A percentile compares a stretch with the other conserved stretches of the same genome.
Conservation (phyloP, 2,113 vertebrate genomes). For the Meleagris gallopavo region DNA sequence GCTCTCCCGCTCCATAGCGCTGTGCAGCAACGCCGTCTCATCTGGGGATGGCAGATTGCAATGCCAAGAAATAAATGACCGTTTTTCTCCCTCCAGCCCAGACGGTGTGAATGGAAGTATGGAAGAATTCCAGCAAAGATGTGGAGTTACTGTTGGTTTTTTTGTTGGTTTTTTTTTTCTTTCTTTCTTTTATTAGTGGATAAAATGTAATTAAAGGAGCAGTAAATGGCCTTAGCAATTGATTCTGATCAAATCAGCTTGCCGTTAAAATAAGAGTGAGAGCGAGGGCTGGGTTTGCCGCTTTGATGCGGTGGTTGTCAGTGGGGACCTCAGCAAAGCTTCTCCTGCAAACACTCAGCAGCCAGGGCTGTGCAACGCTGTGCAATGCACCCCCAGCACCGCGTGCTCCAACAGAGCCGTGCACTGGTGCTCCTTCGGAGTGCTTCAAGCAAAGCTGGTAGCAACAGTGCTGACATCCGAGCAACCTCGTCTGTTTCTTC, state of each 20-base stretch:
- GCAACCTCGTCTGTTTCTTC: background rate
- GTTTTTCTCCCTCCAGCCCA: background rate
- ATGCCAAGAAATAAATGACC: background rate
- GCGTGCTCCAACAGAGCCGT: accelerated
- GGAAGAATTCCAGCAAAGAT: background rate
- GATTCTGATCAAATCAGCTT: background rate
- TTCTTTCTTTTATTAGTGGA: background rate
- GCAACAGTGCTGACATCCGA: background rate
- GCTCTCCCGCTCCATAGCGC: no score
- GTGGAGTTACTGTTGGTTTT: background rate
- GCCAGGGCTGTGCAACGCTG: background rate
- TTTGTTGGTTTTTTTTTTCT: background rate
- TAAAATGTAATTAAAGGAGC: background rate
- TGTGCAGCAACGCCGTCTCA: no score
- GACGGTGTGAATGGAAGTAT: background rate
- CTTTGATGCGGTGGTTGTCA: accelerated
- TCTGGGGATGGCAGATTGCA: background rate
- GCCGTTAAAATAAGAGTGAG: accelerated
- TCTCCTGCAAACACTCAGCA: background rate
- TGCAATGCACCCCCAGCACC: accelerated
- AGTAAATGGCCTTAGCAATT: background rate
- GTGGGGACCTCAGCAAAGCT: background rate
- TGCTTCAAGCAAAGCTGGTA: background rate
- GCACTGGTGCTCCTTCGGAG: background rate
- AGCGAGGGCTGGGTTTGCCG: background rate